Percentiles rank a stretch among this genome's conserved stretches.
These are phyloP conservation scores for Motacilla alba DNA, from an alignment of 2,113 vertebrate species.

Conservation along the genomic window DNA sequence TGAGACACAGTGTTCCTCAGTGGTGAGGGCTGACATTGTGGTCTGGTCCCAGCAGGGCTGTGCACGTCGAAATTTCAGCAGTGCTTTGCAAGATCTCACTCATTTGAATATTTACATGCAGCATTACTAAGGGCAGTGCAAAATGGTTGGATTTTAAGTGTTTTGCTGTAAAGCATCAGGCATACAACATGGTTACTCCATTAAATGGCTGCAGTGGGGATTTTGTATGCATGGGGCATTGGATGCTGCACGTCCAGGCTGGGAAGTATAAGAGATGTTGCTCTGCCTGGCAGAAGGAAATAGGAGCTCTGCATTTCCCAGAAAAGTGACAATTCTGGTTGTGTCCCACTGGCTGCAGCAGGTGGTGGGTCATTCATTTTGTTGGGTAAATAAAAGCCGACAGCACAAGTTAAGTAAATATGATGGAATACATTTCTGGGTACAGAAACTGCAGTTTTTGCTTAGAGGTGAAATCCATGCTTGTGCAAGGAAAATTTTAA, in stretches of 20 bases:
- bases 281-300: not conserved
- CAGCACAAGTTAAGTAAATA: not conserved
- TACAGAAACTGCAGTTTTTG: not conserved
- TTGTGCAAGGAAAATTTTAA: not conserved
- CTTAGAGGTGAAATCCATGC: not conserved
- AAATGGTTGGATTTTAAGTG: not conserved
- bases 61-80: not conserved
- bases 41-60: not conserved
- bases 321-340: not conserved
- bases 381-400: not conserved
- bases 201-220: not conserved
- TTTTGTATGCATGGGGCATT: not conserved
- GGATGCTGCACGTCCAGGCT: not conserved
- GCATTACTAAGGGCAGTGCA: not conserved
- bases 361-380: not conserved
- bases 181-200: not conserved
- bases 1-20: not conserved
- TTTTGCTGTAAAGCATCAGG: not conserved
- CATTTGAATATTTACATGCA: not conserved
- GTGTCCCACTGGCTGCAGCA: not conserved
- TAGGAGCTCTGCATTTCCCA: not conserved
- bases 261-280: not conserved
- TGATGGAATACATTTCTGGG: not conserved
- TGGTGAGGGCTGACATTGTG: accelerated
- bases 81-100: not conserved